Evolutionary conservation across 2,113 vertebrate species (phyloP).

Genomic region (Brachirus orientalis): DNA sequence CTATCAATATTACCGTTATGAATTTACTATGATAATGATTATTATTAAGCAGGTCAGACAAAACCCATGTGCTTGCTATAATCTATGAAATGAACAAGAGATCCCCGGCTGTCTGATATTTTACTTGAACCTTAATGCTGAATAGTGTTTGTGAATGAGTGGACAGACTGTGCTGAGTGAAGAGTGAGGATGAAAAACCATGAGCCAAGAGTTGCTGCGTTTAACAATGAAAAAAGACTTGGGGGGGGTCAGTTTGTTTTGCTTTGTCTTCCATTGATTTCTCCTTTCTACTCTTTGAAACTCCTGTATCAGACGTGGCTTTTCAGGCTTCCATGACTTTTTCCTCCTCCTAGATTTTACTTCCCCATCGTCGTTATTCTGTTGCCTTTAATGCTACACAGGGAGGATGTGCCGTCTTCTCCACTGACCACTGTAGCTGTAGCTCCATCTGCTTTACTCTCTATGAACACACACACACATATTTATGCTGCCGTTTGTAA

Average conservation of each 20-base stretch:
- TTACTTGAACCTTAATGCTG: conserved; percentile 60
- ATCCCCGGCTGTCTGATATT: conserved; percentile 29
- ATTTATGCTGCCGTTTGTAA: conserved; percentile 29
- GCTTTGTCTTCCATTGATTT: conserved; percentile 43
- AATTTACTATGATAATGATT: conserved; percentile 5
- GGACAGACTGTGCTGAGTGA: conserved; percentile 40
- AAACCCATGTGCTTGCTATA: conserved; percentile 29
- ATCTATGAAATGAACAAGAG: conserved; percentile 29
- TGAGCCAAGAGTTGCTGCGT: conserved; percentile 31
- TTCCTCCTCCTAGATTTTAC: conserved; percentile 4
- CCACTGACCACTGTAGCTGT: conserved; percentile 41
- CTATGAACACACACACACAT: not conserved
- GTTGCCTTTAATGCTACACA: conserved; percentile 46
- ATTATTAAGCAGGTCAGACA: conserved; percentile 13
- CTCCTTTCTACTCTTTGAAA: not conserved
- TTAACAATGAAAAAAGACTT: conserved; percentile 30
- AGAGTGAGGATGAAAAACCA: conserved; percentile 10
- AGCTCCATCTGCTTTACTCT: conserved; percentile 15
- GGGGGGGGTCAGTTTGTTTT: conserved; percentile 29
- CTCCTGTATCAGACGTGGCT: conserved; percentile 35
- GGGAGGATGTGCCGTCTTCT: conserved; percentile 7
- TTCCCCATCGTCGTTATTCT: not conserved
- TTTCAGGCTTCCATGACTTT: conserved; percentile 23
- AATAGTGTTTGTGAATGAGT: conserved; percentile 46
- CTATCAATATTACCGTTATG: not conserved